Evolutionary conservation across 2,113 vertebrate genomes (phyloP).

Genomic region (Pituophis catenifer): DNA sequence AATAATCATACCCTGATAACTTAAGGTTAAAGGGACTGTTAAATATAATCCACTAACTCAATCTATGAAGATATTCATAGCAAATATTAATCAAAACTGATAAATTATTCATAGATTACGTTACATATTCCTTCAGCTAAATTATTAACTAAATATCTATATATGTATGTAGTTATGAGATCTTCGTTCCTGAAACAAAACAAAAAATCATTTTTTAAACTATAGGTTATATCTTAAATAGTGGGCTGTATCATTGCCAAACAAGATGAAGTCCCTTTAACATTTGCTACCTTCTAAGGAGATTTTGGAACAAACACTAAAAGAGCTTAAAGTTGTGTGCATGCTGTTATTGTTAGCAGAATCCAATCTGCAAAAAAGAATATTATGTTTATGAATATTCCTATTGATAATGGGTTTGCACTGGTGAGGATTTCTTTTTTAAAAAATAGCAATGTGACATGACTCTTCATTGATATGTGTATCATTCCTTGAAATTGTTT

Average conservation of each 20-base stretch:
- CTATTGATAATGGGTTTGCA: conserved; percentile 42
- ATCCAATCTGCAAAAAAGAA: conserved; percentile 77
- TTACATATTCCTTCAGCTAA: conserved; percentile 87
- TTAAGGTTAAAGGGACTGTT: conserved; percentile 99
- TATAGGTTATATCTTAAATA: conserved; percentile 90
- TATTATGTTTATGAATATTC: conserved; percentile 73
- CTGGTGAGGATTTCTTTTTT: conserved; percentile 74
- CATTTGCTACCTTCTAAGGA: conserved; percentile 87
- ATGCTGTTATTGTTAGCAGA: conserved; percentile 88
- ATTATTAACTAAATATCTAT: conserved; percentile 82
- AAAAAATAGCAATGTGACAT: conserved; percentile 79
- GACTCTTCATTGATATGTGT: conserved; percentile 81
- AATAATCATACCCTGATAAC: conserved; percentile 95
- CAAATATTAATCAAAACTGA: conserved; percentile 89
- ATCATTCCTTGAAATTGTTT: conserved; percentile 75
- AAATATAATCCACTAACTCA: conserved; percentile 94
- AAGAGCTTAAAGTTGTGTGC: conserved; percentile 89
- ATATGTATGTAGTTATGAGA: conserved; percentile 77
- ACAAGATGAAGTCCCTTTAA: conserved; percentile 99
- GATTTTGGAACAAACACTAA: conserved; percentile 85
- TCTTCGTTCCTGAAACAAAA: conserved; percentile 79
- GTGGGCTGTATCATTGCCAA: conserved; percentile 89
- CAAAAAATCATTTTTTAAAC: conserved; percentile 87
- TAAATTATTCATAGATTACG: conserved; percentile 88
- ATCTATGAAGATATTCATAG: conserved; percentile 86